phyloP scores from a whole-genome alignment of 2,888 invertebrate species.

The Encarsia formosa region DNA sequence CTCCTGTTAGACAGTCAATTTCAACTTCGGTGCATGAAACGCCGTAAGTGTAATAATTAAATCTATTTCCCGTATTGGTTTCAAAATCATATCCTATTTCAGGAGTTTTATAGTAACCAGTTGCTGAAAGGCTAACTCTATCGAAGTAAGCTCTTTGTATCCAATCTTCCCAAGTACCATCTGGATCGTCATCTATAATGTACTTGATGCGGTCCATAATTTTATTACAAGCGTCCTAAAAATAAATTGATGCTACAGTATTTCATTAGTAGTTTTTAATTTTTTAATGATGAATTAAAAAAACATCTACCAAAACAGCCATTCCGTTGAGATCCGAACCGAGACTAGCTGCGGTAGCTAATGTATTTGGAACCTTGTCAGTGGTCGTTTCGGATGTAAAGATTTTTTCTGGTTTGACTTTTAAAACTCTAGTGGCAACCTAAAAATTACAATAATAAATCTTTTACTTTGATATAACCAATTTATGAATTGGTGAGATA shows the following conservation, averaged over 20 bases:
- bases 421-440: slow-evolving; percentile 69
- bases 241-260: slow-evolving; percentile 3
- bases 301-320: slow-evolving; percentile 63
- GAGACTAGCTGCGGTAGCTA: slow-evolving; percentile 82
- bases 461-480: too few relatives aligned
- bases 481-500: too few relatives aligned
- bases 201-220: slow-evolving; percentile 69
- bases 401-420: slow-evolving; percentile 66
- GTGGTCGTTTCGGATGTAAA: slow-evolving; percentile 77
- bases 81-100: slow-evolving; percentile 66
- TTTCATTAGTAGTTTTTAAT: neutral
- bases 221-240: slow-evolving; percentile 69
- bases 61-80: slow-evolving; percentile 66
- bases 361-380: slow-evolving; percentile 83
- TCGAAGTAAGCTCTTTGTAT: slow-evolving; percentile 71
- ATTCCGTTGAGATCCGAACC: slow-evolving; percentile 85
- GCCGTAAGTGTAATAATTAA: slow-evolving; percentile 79
- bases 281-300: neutral
- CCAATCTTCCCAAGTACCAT: slow-evolving; percentile 79
- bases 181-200: slow-evolving; percentile 66
- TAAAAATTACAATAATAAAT: slow-evolving; percentile 31
- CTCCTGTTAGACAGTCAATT: slow-evolving; percentile 87
- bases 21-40: slow-evolving; percentile 81
- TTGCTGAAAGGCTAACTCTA: slow-evolving; percentile 71
- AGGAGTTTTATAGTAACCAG: slow-evolving; percentile 74